These are phyloP conservation scores for Brachionus koreanus DNA, from an alignment of 1,140 invertebrate species.

Conservation along the genomic window DNA sequence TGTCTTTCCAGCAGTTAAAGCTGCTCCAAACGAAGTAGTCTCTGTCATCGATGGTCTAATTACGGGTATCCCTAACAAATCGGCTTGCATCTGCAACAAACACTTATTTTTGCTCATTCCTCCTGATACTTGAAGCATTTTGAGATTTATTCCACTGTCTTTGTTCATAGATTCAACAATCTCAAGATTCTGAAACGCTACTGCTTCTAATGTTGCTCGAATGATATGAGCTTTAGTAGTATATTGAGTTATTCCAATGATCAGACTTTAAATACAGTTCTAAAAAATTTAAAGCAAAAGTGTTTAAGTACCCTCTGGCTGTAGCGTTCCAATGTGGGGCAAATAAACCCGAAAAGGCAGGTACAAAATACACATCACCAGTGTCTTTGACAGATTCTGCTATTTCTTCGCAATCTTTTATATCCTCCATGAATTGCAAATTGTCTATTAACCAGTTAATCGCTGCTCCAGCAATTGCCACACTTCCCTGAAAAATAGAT, in stretches of 20 bases:
- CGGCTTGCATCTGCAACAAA: constrained; percentile 90
- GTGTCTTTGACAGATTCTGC: constrained; percentile 71
- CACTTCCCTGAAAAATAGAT: constrained; percentile 72
- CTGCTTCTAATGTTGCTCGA: constrained; percentile 83
- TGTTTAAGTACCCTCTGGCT: constrained; percentile 68
- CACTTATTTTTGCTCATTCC: constrained; percentile 81
- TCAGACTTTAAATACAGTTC: constrained; percentile 62
- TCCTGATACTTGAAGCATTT: constrained; percentile 82
- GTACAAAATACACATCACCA: constrained; percentile 86
- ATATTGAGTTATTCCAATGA: constrained; percentile 89
- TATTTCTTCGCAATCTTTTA: constrained; percentile 72
- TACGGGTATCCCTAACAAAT: constrained; percentile 77
- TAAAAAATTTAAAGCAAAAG: neutral
- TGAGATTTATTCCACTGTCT: constrained; percentile 73
- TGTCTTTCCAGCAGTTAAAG: constrained; percentile 79
- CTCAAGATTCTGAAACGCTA: constrained; percentile 81
- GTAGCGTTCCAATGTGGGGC: constrained; percentile 89
- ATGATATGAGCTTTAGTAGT: constrained; percentile 87
- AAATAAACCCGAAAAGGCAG: constrained; percentile 82
- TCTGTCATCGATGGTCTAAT: constrained; percentile 79
- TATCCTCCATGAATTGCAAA: constrained; percentile 70
- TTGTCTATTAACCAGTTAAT: constrained; percentile 85
- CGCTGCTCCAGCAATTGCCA: constrained; percentile 83
- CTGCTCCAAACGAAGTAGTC: constrained; percentile 81
- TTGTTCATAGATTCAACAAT: constrained; percentile 79